Evolutionary conservation across 2,113 vertebrate species (phyloP), one percentile per base, ranked within the genome.

Genomic region (Parotia lawesii): DNA sequence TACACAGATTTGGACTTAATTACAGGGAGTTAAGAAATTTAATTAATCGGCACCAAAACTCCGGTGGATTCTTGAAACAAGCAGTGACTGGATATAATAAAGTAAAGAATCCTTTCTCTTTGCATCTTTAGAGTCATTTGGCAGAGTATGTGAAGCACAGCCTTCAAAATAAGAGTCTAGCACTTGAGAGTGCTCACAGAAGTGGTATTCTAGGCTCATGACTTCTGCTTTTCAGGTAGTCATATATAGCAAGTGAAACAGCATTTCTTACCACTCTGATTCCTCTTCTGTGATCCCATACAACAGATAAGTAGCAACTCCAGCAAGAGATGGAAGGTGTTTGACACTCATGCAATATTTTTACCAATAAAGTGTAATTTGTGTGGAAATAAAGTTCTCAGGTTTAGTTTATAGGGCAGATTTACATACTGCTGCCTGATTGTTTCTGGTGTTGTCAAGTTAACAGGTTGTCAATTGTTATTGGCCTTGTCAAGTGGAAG

Each of bases 161-260:
- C 40, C 79, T 95, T 96, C 94, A 95, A 74, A 97, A 96, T 93
- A 95, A 95, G 53, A 95, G 94, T 90, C 90, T 24, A 51, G 72
- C 29, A 9, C 67, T 89, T 73, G 50, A 44, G 74, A 95, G 50
- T 21, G 54, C 71, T 95, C 10, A 10, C 54, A 82, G 56, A 28
- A 81, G 50, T 37, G 24, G 2, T 82, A 8, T 67, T 71, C 8
- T 47, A n/a, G 61, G 67, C 64, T 95, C 23, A 3, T 44, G 50
- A 29, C 57, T 94, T 79, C 50, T 87, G 57, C 86, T 95, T 85
- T 81, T 66, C 54, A 44, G 57, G 35, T 72, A 38, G 35, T 57
- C 31, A 5, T 29, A 13, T 19, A 14, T 1, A 85, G n/a, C 56
- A 83, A 73, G 45, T 61, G 73, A 48, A 86, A 66, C 28, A 56